A percentile compares a stretch with the other conserved stretches of the same genome.
Conservation (phyloP, 2,113 vertebrate genomes). For the Tachuris rubrigastra region DNA sequence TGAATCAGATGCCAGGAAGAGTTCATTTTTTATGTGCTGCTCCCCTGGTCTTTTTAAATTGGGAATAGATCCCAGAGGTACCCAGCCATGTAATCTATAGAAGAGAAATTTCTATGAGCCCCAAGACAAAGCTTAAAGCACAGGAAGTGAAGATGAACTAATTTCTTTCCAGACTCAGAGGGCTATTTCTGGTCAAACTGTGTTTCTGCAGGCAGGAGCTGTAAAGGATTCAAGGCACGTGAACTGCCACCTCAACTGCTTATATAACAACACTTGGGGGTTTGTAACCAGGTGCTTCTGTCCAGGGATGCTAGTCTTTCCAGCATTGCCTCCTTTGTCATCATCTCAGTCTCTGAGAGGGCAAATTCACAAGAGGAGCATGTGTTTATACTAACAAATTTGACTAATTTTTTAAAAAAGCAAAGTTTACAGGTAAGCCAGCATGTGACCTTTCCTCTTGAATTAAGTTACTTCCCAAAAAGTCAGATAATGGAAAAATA, state of each 20-base stretch:
- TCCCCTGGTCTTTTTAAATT: constrained; percentile 50
- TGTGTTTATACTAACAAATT: background rate
- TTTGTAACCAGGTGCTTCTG: background rate
- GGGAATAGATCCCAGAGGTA: constrained; percentile 40
- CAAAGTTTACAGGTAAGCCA: background rate
- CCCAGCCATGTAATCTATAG: constrained; percentile 10
- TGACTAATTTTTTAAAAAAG: background rate
- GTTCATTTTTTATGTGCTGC: background rate
- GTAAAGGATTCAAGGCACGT: background rate
- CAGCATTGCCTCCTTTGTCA: background rate
- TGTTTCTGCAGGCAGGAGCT: background rate
- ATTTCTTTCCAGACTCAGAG: constrained; percentile 6
- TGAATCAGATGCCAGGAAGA: constrained; percentile 27
- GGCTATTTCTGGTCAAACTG: constrained; percentile 12
- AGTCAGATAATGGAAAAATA: background rate
- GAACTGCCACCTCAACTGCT: background rate
- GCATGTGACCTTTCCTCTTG: background rate
- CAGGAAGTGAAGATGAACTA: constrained; percentile 17
- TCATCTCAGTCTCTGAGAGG: background rate
- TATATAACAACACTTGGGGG: background rate
- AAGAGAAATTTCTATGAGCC: background rate
- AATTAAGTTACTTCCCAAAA: background rate
- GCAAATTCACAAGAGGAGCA: background rate
- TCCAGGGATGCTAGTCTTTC: background rate
- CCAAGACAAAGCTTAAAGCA: constrained; percentile 38